Evolutionary conservation across 2,888 invertebrate genomes (phyloP).

Genomic region (Gymnosoma rotundatum): DNA sequence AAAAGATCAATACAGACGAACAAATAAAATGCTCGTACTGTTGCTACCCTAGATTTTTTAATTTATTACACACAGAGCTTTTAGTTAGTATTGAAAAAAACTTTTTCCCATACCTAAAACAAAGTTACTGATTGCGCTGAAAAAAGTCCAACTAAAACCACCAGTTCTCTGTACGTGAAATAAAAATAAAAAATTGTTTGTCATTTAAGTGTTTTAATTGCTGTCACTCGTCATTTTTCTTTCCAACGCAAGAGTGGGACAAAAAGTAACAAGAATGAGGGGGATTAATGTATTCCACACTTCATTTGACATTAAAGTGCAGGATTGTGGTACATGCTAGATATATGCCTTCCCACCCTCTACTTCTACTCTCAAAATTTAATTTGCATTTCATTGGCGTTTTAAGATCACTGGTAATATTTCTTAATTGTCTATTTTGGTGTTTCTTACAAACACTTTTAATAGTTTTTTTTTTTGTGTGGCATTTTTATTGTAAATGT

Average conservation of each 20-base stretch:
- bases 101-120: conserved; percentile 9
- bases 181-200: conserved; percentile 60
- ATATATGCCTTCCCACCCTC: conserved; percentile 4
- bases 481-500: conserved; percentile 50
- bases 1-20: too few relatives aligned
- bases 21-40: too few relatives aligned
- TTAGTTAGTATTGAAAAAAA: not conserved
- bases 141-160: not conserved
- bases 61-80: too few relatives aligned
- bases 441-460: conserved; percentile 12
- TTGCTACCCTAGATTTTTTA: too few relatives aligned
- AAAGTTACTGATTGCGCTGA: too few relatives aligned
- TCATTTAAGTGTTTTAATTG: conserved; percentile 67
- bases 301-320: conserved; percentile 76
- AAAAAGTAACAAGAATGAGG: not conserved
- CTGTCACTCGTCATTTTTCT: conserved; percentile 64
- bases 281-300: conserved; percentile 79
- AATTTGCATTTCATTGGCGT: conserved; percentile 64
- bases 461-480: not conserved
- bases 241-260: not conserved
- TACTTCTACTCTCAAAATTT: conserved; percentile 10
- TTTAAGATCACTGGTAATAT: conserved; percentile 14
- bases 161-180: not conserved
- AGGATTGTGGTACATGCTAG: conserved; percentile 32
- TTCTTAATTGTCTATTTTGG: conserved; percentile 38